phyloP scores from a whole-genome alignment of 2,888 invertebrate genomes.

The Prionchulus punctatus region DNA sequence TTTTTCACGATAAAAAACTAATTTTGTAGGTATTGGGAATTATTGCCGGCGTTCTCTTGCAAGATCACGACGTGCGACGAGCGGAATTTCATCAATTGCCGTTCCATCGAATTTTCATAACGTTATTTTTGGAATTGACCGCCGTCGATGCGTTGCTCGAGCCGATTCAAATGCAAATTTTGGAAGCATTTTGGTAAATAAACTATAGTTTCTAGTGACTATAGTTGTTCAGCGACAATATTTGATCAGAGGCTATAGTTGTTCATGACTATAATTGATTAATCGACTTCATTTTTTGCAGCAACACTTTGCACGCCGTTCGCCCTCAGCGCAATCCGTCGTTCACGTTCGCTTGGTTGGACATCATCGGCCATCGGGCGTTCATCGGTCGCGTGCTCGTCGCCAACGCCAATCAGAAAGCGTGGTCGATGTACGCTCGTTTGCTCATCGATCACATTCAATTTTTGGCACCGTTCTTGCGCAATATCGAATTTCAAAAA shows the following conservation, averaged over 20 bases:
- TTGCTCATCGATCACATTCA: constrained; percentile 85
- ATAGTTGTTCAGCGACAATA: background rate
- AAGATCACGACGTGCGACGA: constrained; percentile 81
- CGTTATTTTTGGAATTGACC: constrained; percentile 88
- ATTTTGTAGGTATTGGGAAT: constrained; percentile 57
- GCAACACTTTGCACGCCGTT: constrained; percentile 75
- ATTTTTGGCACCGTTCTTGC: constrained; percentile 84
- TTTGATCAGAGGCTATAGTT: constrained; percentile 4
- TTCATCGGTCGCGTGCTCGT: constrained; percentile 80
- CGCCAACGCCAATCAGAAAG: constrained; percentile 36
- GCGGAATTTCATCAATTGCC: constrained; percentile 88
- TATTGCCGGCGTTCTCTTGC: constrained; percentile 79
- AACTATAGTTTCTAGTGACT: background rate
- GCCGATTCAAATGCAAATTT: constrained; percentile 76
- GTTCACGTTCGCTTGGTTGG: constrained; percentile 95
- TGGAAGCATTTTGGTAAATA: constrained; percentile 68
- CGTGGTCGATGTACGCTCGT: constrained; percentile 94
- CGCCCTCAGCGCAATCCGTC: constrained; percentile 82
- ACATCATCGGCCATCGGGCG: constrained; percentile 84
- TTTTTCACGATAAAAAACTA: background rate
- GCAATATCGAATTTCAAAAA: constrained; percentile 86
- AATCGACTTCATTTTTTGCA: constrained; percentile 17
- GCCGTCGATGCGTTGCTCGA: constrained; percentile 81
- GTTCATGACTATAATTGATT: no score
- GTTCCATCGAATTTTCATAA: constrained; percentile 87